Percentiles rank a stretch among this genome's conserved stretches.
phyloP scores from a whole-genome alignment of 1,140 invertebrate genomes.

The Zaprionus tsacasi region DNA sequence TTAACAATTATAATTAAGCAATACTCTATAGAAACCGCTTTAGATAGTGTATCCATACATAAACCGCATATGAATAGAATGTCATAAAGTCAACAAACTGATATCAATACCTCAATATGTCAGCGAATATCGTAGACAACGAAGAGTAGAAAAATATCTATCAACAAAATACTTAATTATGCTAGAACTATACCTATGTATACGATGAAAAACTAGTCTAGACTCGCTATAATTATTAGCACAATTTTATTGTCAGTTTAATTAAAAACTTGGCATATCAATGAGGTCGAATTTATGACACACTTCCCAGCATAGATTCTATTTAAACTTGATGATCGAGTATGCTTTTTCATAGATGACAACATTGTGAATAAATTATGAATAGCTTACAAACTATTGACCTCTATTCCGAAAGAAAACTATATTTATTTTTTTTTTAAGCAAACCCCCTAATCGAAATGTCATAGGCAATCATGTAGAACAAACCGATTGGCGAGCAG shows the following conservation, averaged over 20 bases:
- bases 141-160: background rate
- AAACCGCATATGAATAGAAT: constrained; percentile 32
- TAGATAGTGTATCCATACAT: constrained; percentile 7
- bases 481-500: constrained; percentile 51
- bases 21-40: constrained; percentile 46
- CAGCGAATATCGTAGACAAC: constrained; percentile 28
- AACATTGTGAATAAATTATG: background rate
- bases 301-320: background rate
- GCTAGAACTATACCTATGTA: background rate
- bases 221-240: background rate
- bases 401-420: background rate
- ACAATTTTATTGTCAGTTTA: constrained; percentile 3
- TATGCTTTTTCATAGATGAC: background rate
- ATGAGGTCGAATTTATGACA: background rate
- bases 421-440: constrained; percentile 1
- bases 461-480: constrained; percentile 32
- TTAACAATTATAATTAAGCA: constrained; percentile 59
- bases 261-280: background rate
- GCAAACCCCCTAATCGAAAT: constrained; percentile 14
- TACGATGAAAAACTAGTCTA: constrained; percentile 2
- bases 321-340: background rate
- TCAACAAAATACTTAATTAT: constrained; percentile 13
- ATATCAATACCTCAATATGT: constrained; percentile 52
- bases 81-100: constrained; percentile 41
- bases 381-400: background rate